Evolutionary conservation across 92 coral and sea anemone species (phyloP), one percentile per base, ranked within the genome.

Genomic region (Paramuricea clavata): DNA sequence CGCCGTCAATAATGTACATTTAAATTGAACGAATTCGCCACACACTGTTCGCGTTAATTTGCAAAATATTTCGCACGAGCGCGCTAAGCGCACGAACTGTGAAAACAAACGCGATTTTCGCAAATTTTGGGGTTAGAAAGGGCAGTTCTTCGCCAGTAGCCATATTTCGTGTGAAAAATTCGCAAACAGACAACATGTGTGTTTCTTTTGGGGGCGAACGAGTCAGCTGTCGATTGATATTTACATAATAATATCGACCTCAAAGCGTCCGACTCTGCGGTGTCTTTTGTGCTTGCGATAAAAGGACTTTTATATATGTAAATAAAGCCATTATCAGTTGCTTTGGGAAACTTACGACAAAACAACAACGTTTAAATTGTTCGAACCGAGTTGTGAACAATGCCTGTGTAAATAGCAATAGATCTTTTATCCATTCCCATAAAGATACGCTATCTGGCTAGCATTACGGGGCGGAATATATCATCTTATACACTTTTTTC

Each of bases 231-330:
- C 73, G 84, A 79, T n/a, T 79, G 84, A 79, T 79, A 79, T 79
- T 79, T 59, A 79, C 84, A 79, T 79, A 79, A 79, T 67, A 79
- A 79, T 32, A 41, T 79, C 56, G n/a, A 21, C 34, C 31, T 59
- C 84, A 78, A 57, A 78, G 72, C 16, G 0, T 4, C 84, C 84
- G 84, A 33, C 84, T 17, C 72, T 67, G 84, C 84, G 84, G 73
- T 59, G 42, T 57, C 73, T 79, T 60, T 79, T 79, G 84, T 79
- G 31, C 16, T n/a, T 32, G 69, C 73, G 84, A 79, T 79, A 79
- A 79, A 79, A 79, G 73, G 84, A 79, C 84, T 79, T 79, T 79
- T 79, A 79, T 79, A 39, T 79, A 79, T 79, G 84, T 79, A 79
- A 79, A 79, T 79, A 79, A 79, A 79, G 54, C 84, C 73, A 79